phyloP scores from a whole-genome alignment of 2,797 vertebrate species.

The Phrynocephalus guinanensis region DNA sequence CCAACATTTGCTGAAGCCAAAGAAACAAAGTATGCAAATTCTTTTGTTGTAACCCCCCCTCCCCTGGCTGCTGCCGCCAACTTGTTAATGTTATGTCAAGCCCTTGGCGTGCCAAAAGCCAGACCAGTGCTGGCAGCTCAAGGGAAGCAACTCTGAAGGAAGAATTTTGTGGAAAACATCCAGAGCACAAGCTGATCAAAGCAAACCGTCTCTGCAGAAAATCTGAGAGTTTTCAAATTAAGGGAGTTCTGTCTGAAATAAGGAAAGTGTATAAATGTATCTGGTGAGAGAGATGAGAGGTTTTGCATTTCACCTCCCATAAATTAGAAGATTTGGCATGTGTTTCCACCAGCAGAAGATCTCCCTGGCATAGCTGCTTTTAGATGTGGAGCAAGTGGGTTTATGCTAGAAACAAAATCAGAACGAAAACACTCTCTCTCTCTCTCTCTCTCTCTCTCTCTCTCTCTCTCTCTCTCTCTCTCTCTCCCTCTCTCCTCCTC shows the following conservation, averaged over 20 bases:
- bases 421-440: not conserved
- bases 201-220: slow-evolving; percentile 78
- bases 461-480: no score
- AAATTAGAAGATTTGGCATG: slow-evolving; percentile 72
- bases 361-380: slow-evolving; percentile 72
- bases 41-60: slow-evolving; percentile 55
- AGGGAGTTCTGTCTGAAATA: slow-evolving; percentile 81
- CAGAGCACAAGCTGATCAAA: slow-evolving; percentile 79
- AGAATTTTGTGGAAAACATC: slow-evolving; percentile 77
- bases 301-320: no score
- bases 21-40: slow-evolving; percentile 60
- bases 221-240: slow-evolving; percentile 85
- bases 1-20: slow-evolving; percentile 63
- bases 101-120: slow-evolving; percentile 68
- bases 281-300: no score
- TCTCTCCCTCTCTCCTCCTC: not conserved
- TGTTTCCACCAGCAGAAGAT: slow-evolving; percentile 65
- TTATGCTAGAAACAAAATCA: not conserved
- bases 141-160: slow-evolving; percentile 73
- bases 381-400: not conserved
- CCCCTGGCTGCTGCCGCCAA: not conserved
- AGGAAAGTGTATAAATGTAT: slow-evolving; percentile 56
- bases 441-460: no score
- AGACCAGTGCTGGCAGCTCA: slow-evolving; percentile 71
- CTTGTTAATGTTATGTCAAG: slow-evolving; percentile 64